phyloP scores from a whole-genome alignment of 2,113 vertebrate genomes.

The Megalops atlanticus region DNA sequence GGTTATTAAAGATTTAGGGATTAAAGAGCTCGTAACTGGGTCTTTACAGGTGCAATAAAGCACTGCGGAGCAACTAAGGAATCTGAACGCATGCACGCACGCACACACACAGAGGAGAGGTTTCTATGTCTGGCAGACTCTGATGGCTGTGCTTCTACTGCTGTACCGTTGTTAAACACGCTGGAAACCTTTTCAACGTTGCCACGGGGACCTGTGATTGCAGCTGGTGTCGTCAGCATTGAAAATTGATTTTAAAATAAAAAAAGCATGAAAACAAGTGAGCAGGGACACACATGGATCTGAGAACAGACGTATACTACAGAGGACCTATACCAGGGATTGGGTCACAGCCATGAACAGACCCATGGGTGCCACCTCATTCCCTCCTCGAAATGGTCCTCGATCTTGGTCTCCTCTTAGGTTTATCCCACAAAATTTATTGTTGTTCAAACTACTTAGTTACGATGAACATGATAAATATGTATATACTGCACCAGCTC shows the following conservation, averaged over 20 bases:
- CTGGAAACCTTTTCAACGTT: neutral
- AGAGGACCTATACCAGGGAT: no score
- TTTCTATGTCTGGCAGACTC: neutral
- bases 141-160: neutral
- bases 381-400: no score
- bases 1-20: slow-evolving; percentile 11
- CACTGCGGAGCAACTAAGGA: neutral
- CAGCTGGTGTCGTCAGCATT: neutral
- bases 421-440: no score
- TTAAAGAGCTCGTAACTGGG: neutral
- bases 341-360: no score
- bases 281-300: slow-evolving; percentile 13
- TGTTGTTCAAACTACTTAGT: no score
- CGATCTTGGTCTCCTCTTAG: no score
- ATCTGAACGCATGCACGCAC: neutral
- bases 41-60: neutral
- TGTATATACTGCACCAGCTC: no score
- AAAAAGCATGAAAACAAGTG: slow-evolving; percentile 19
- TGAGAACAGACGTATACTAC: no score
- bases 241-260: no score
- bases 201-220: neutral
- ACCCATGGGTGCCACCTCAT: no score
- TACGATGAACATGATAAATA: no score
- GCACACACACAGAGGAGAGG: neutral
- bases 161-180: neutral